A percentile compares a stretch with the other conserved stretches of the same genome.
Evolutionary conservation across 2,888 invertebrate genomes (phyloP).

Genomic region (Zonitis immaculata): DNA sequence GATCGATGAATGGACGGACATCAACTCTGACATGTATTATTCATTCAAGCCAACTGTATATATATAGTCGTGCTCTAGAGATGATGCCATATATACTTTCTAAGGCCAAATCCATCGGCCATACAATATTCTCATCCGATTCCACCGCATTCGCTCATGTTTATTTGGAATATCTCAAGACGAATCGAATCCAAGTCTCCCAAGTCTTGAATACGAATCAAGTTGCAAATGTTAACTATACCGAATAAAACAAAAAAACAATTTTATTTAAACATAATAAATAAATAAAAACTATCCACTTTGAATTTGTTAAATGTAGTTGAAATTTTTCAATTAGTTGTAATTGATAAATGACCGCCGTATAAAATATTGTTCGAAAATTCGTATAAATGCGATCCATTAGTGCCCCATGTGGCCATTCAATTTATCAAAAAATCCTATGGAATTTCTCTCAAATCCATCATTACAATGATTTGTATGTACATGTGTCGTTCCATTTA

Average conservation of each 20-base stretch:
- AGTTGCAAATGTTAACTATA: constrained; percentile 27
- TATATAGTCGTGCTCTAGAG: constrained; percentile 20
- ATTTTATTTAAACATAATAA: too few species aligned
- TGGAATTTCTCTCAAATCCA: too few species aligned
- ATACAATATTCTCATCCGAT: constrained; percentile 34
- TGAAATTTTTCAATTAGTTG: not conserved
- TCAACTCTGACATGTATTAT: constrained; percentile 39
- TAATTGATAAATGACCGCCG: not conserved
- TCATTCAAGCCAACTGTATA: constrained; percentile 31
- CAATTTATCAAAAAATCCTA: not conserved
- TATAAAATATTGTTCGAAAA: not conserved
- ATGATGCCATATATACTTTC: constrained; percentile 24
- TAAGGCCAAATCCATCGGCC: constrained; percentile 30
- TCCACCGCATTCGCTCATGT: constrained; percentile 33
- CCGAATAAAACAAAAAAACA: constrained; percentile 11
- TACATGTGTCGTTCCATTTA: too few species aligned
- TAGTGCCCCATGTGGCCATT: not conserved
- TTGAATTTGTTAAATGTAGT: not conserved
- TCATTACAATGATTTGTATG: too few species aligned
- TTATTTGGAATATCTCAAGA: constrained; percentile 35
- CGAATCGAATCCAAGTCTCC: constrained; percentile 33
- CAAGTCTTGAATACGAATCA: constrained; percentile 32
- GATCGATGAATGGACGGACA: constrained; percentile 43
- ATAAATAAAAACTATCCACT: not conserved
- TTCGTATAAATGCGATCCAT: not conserved